A percentile compares a stretch with the other conserved stretches of the same genome.
phyloP scores from a whole-genome alignment of 1,140 invertebrate genomes.

The Proales similis region DNA sequence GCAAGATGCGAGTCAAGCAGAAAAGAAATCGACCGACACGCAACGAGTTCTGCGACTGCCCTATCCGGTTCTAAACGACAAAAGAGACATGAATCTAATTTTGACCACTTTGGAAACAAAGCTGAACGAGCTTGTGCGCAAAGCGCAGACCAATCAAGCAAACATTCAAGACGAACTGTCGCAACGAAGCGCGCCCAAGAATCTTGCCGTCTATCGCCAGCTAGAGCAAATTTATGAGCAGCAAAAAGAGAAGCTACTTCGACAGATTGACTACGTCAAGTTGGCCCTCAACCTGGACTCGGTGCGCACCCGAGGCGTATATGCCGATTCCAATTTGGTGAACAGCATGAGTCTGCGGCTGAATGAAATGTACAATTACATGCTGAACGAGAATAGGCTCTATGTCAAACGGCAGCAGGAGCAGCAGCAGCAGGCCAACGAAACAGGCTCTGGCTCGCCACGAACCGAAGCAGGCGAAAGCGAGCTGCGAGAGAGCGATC shows the following conservation, averaged over 20 bases:
- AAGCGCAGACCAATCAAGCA: too few species aligned
- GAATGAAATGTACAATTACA: conserved; percentile 23
- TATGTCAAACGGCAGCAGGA: background rate
- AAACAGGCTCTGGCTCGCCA: background rate
- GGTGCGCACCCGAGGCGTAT: background rate
- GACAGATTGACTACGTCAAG: conserved; percentile 25
- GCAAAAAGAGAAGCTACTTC: background rate
- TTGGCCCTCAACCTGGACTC: background rate
- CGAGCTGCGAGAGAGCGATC: background rate
- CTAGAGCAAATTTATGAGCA: background rate
- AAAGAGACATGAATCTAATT: conserved; percentile 29
- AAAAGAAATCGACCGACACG: too few species aligned
- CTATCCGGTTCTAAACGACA: conserved; percentile 35
- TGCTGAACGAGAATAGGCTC: conserved; percentile 32
- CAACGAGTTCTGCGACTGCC: too few species aligned
- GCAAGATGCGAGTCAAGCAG: too few species aligned
- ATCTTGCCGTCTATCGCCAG: too few species aligned
- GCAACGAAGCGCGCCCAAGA: too few species aligned
- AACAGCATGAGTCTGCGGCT: background rate
- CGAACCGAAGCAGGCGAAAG: background rate
- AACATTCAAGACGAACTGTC: too few species aligned
- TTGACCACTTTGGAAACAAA: conserved; percentile 36
- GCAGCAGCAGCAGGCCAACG: background rate
- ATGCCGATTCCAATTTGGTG: background rate
- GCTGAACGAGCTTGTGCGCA: too few species aligned